A percentile compares a stretch with the other conserved stretches of the same genome.
Conservation (phyloP, 1,140 invertebrate species). For the Cherax quadricarinatus region DNA sequence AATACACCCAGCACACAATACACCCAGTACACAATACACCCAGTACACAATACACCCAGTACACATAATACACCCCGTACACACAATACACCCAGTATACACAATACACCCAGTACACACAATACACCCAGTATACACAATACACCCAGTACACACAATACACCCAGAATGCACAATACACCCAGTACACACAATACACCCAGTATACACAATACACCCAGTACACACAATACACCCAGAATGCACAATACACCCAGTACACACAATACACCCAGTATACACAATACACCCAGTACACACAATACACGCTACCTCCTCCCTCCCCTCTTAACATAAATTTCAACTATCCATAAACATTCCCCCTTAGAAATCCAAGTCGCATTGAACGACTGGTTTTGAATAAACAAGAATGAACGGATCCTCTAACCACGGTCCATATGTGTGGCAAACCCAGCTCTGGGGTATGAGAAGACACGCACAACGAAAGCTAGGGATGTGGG, state of each 20-base stretch:
- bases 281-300: slow-evolving; percentile 8
- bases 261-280: background rate
- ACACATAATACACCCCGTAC: too few relatives aligned
- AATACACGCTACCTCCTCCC: background rate
- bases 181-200: background rate
- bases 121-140: slow-evolving; percentile 2
- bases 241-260: background rate
- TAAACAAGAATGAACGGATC: background rate
- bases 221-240: background rate
- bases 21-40: background rate
- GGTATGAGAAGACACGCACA: too few relatives aligned
- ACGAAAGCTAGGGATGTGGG: too few relatives aligned
- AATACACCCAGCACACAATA: slow-evolving; percentile 5
- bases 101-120: slow-evolving; percentile 1
- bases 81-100: slow-evolving; percentile 1
- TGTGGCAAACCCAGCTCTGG: too few relatives aligned
- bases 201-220: background rate
- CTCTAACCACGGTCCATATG: background rate
- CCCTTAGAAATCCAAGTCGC: background rate
- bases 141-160: slow-evolving; percentile 4
- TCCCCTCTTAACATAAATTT: background rate
- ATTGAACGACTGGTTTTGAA: background rate
- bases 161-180: background rate
- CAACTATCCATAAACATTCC: background rate
- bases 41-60: background rate